Evolutionary conservation across 2,113 vertebrate genomes (phyloP), one percentile per base, ranked within the genome.

Genomic region (Gopherus flavomarginatus): DNA sequence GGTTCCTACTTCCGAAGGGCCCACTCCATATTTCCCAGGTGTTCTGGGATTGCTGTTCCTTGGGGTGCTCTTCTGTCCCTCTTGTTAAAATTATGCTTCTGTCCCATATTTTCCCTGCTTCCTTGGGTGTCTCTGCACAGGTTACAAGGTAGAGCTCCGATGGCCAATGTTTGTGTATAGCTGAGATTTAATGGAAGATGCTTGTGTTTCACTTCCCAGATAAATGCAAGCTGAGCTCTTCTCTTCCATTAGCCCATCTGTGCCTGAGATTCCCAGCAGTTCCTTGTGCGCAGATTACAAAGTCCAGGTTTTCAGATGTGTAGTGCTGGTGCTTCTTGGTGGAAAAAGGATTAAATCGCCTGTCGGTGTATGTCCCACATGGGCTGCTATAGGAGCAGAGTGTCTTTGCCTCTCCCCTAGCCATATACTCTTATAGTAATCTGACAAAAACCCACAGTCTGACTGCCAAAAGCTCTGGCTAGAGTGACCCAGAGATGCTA

Each of bases 351-450:
- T 92, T 47, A 96, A 59, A 5, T 96, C 88, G 96, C 95, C 89
- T 24, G 31, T 86, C 27, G 80, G 92, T 83, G 91, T 90, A 81
- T 88, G 92, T 88, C 94, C 83, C 93, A 44, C 2, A 0, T 17
- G 90, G 24, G 49, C 35, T 53, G 59, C 8, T 5, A 88, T 52
- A 80, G 93, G 90, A 86, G 77, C 91, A 49, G 92, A 97, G 86
- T 86, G 79, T 78, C 94, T 59, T 69, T 85, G 53, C 93, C 90
- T 57, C 91, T 93, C n/a, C 90, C 93, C 86, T 84, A 85, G 95
- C 95, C 86, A 1, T 47, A 38, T 12, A 83, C 86, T 95, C 88
- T 47, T 0, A 1, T 9, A 35, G 57, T 24, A 59, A 97, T 96
- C 95, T 91, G 92, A 94, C 95, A 95, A 62, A 49, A 0, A 62